These are phyloP conservation scores for Chelonoidis abingdonii DNA, from an alignment of 2,113 vertebrate genomes.

Conservation along the genomic window DNA sequence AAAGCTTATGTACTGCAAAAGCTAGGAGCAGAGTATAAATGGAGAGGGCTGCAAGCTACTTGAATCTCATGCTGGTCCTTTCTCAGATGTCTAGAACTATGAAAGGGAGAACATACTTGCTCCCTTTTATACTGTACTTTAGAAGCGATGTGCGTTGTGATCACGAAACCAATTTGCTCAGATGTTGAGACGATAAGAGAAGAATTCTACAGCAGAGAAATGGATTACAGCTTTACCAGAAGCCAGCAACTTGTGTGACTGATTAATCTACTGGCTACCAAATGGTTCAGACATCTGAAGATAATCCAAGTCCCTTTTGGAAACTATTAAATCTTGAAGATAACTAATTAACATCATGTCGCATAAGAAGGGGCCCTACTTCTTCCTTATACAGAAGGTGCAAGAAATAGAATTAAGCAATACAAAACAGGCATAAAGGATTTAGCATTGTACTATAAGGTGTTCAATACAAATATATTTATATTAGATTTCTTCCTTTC, in stretches of 20 bases:
- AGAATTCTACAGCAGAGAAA: background rate
- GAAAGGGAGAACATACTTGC: background rate
- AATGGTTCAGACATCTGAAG: background rate
- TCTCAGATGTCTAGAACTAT: background rate
- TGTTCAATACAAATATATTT: background rate
- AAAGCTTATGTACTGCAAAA: background rate
- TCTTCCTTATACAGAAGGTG: background rate
- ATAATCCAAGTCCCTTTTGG: background rate
- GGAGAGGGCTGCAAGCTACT: background rate
- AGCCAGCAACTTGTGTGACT: background rate
- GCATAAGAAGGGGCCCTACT: background rate
- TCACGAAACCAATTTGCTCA: background rate
- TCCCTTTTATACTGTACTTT: background rate
- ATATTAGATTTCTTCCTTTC: background rate
- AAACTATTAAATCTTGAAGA: background rate
- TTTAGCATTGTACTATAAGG: background rate
- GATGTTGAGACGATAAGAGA: background rate
- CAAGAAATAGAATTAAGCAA: background rate
- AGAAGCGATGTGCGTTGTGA: fast-evolving
- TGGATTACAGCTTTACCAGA: background rate
- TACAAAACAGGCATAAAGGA: background rate
- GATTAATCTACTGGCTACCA: background rate
- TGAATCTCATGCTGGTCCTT: background rate
- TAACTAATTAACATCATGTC: background rate
- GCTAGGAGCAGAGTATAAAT: too few relatives aligned